Evolutionary conservation across 2,888 invertebrate species (phyloP).

Genomic region (Saturnia japonica): DNA sequence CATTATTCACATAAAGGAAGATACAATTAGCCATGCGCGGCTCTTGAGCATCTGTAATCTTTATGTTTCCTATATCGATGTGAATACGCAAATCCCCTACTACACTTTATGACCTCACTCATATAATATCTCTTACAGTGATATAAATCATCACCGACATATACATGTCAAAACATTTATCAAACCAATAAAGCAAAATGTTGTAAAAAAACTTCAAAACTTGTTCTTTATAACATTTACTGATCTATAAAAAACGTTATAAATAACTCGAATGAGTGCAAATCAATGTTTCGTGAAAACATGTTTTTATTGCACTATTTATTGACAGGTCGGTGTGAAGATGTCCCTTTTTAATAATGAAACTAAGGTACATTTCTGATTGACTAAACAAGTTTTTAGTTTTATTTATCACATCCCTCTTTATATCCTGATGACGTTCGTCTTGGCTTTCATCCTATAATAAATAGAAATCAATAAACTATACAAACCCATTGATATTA

Average conservation of each 20-base stretch:
- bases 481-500: too few species aligned
- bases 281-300: constrained; percentile 27
- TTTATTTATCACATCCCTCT: not conserved
- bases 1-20: too few species aligned
- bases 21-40: not conserved
- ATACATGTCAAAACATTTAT: constrained; percentile 5
- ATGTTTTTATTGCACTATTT: constrained; percentile 26
- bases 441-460: too few species aligned
- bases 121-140: not conserved
- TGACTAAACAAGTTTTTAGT: not conserved
- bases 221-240: constrained; percentile 29
- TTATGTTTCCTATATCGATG: not conserved
- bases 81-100: not conserved
- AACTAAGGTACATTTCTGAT: not conserved
- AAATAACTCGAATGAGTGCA: constrained; percentile 32
- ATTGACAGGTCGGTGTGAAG: constrained; percentile 19
- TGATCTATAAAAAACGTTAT: constrained; percentile 32
- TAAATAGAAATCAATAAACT: too few species aligned
- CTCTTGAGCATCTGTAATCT: not conserved
- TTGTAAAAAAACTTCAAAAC: constrained; percentile 17
- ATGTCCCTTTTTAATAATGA: constrained; percentile 1
- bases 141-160: not conserved
- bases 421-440: not conserved
- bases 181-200: constrained; percentile 5
- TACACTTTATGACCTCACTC: not conserved